phyloP scores from a whole-genome alignment of 2,113 vertebrate species.

The Apteryx owenii region DNA sequence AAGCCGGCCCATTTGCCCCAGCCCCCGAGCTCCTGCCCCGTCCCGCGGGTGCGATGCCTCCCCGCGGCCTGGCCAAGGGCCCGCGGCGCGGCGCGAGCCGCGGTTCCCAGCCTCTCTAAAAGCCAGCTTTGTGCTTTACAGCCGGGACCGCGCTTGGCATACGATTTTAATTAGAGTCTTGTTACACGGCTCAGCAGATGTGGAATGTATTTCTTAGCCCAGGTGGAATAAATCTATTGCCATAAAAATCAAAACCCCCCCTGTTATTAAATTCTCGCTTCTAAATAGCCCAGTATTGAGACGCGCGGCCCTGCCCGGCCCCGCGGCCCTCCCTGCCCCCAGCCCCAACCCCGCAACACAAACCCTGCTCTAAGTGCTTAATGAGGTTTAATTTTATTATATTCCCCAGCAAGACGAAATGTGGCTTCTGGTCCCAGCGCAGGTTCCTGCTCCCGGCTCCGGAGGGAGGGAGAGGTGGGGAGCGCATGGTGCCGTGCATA shows the following conservation, averaged over 20 bases:
- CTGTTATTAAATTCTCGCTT: slow-evolving; percentile 76
- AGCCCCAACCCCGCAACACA: slow-evolving; percentile 19
- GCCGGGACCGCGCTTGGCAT: slow-evolving; percentile 71
- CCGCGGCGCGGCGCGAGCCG: background rate
- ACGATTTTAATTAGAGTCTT: slow-evolving; percentile 85
- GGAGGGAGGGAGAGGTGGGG: no score
- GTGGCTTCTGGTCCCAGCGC: background rate
- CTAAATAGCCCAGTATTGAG: slow-evolving; percentile 49
- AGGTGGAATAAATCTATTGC: slow-evolving; percentile 83
- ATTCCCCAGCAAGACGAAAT: background rate
- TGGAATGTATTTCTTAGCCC: slow-evolving; percentile 81
- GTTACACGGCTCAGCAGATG: slow-evolving; percentile 78
- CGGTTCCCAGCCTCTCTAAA: slow-evolving; percentile 67
- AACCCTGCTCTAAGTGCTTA: slow-evolving; percentile 61
- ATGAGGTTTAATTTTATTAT: slow-evolving; percentile 50
- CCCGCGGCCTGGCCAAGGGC: background rate
- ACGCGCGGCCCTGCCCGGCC: background rate
- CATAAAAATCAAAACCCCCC: slow-evolving; percentile 76
- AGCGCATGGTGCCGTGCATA: background rate
- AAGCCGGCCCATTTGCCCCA: background rate
- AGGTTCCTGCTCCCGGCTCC: background rate
- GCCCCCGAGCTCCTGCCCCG: no score
- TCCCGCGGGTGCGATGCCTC: background rate
- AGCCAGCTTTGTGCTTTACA: slow-evolving; percentile 78
- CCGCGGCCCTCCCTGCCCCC: background rate